Conservation (phyloP, 2,797 vertebrate species). For the Leuciscus waleckii region DNA sequence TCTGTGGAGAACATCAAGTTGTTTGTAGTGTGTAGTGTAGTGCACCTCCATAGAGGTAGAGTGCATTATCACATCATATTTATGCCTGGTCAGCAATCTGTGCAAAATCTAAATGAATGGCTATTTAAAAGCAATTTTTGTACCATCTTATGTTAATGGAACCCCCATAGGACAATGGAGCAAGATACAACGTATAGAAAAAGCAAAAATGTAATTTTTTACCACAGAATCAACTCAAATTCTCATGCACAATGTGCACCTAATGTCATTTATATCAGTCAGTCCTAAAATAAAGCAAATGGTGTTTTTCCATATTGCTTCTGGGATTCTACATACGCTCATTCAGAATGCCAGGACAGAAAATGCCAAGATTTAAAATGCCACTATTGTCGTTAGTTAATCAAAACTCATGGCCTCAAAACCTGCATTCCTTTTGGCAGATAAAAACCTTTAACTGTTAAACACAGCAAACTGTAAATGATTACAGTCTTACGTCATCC, state of each 20-base stretch:
- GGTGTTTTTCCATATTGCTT: background rate
- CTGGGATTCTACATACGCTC: background rate
- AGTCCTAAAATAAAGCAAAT: background rate
- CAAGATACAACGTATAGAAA: background rate
- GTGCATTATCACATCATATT: conserved; percentile 28
- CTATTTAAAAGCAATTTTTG: conserved; percentile 15
- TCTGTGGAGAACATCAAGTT: background rate
- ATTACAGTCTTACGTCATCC: conserved; percentile 16
- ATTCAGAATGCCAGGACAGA: background rate
- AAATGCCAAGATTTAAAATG: conserved; percentile 21
- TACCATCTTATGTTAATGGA: background rate
- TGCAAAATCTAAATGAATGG: conserved; percentile 26
- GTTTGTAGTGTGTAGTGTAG: background rate
- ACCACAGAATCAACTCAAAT: background rate
- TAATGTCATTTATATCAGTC: background rate
- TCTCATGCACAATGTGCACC: background rate
- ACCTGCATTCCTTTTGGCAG: conserved; percentile 20
- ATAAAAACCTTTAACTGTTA: conserved; percentile 23
- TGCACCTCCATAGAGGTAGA: conserved; percentile 5
- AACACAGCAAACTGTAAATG: conserved; percentile 28
- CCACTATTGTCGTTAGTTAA: background rate
- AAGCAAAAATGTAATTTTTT: background rate
- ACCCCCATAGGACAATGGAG: background rate
- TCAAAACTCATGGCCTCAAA: conserved; percentile 16
- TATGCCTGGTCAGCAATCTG: conserved; percentile 25